Percentiles rank a stretch among this genome's conserved stretches.
These are phyloP conservation scores for Centropus bengalensis DNA, from an alignment of 2,113 vertebrate species.

Conservation along the genomic window DNA sequence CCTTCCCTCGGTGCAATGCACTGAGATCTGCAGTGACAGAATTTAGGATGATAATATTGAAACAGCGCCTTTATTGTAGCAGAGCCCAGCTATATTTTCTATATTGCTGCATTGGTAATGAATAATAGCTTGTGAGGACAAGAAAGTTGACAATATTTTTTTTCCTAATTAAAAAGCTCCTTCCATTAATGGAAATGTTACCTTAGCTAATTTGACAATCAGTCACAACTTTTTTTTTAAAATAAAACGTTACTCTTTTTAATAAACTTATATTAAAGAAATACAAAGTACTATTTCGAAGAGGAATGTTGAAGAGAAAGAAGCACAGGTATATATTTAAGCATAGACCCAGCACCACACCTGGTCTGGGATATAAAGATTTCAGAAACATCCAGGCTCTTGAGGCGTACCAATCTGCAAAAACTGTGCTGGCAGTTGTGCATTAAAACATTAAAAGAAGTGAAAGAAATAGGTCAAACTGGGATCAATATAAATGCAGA, in stretches of 20 bases:
- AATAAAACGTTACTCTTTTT: slow-evolving; percentile 19
- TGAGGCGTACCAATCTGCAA: not conserved
- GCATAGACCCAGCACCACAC: not conserved
- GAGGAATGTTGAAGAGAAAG: not conserved
- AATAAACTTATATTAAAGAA: not conserved
- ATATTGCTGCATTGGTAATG: not conserved
- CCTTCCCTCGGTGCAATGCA: not conserved
- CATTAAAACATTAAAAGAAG: not conserved
- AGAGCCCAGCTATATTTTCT: slow-evolving; percentile 1
- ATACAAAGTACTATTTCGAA: not conserved
- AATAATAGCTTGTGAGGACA: slow-evolving; percentile 2
- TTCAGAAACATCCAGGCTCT: not conserved
- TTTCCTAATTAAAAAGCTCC: not conserved
- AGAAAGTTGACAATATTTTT: not conserved
- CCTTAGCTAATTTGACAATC: slow-evolving; percentile 53
- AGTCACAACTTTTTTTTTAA: slow-evolving; percentile 20
- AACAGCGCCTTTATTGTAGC: slow-evolving; percentile 16
- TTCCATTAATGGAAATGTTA: not conserved
- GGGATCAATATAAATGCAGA: not conserved
- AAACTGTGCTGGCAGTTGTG: not conserved
- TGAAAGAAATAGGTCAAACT: slow-evolving; percentile 17
- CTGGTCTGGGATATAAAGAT: not conserved
- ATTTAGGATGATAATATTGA: slow-evolving; percentile 45
- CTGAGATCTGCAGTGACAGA: not conserved
- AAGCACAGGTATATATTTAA: not conserved